Evolutionary conservation across 2,113 vertebrate species (phyloP).

Genomic region (Psophia crepitans): DNA sequence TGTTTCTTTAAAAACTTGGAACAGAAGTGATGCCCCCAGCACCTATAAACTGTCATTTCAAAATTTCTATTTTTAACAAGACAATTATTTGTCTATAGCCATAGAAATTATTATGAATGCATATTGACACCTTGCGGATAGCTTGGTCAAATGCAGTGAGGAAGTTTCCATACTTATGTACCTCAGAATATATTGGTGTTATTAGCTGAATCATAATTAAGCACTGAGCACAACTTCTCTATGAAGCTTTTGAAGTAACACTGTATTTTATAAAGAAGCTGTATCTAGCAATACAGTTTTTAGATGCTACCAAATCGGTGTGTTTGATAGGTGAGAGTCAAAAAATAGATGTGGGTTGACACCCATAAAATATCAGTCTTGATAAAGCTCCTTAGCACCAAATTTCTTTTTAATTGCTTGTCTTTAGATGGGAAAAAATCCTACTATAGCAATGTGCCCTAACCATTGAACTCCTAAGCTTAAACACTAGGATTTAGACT

Average conservation of each 20-base stretch:
- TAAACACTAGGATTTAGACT: neutral
- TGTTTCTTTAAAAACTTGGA: conserved; percentile 34
- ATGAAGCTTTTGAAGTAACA: neutral
- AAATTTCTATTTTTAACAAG: neutral
- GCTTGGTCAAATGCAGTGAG: neutral
- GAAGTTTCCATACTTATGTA: neutral
- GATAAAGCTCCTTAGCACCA: neutral
- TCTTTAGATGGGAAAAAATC: neutral
- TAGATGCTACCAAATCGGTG: neutral
- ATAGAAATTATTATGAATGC: neutral
- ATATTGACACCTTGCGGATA: neutral
- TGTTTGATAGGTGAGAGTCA: neutral
- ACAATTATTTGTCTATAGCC: neutral
- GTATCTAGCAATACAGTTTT: neutral
- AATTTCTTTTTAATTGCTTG: neutral
- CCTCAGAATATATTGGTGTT: neutral
- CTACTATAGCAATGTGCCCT: neutral
- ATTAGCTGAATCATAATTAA: neutral
- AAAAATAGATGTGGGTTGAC: neutral
- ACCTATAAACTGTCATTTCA: conserved; percentile 20
- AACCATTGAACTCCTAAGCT: neutral
- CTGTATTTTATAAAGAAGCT: neutral
- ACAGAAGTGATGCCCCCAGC: neutral
- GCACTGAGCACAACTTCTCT: neutral
- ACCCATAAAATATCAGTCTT: neutral